These are phyloP conservation scores for Caenorhabditis inopinata DNA, from an alignment of 1,140 invertebrate genomes.

Conservation along the genomic window DNA sequence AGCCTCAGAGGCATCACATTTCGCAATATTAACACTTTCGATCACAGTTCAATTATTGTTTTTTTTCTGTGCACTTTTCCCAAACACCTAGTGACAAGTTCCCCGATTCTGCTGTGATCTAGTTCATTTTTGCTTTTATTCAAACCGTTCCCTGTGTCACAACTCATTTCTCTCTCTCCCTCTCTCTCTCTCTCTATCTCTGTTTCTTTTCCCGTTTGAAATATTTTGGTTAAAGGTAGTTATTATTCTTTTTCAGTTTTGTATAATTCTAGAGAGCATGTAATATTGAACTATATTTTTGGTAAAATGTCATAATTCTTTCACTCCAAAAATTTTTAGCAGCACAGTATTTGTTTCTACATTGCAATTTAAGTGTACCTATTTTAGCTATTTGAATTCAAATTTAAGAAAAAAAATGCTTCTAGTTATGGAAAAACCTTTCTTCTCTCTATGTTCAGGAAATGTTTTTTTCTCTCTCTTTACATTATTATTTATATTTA, in stretches of 20 bases:
- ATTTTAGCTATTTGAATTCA: background rate
- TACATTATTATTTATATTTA: conserved; percentile 3
- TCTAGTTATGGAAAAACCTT: too few species aligned
- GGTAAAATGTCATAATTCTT: conserved; percentile 29
- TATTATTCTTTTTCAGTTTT: background rate
- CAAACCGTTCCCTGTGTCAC: background rate
- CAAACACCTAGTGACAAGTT: conserved; percentile 15
- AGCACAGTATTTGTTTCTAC: background rate
- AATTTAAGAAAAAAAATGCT: background rate
- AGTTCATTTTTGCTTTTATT: background rate
- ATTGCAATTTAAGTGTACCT: background rate
- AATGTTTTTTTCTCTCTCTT: background rate
- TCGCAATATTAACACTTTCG: conserved; percentile 11
- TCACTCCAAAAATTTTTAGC: background rate
- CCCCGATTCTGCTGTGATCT: background rate
- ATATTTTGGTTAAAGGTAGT: conserved; percentile 24
- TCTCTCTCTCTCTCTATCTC: too few species aligned
- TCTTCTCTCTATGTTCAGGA: background rate
- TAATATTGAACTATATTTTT: background rate
- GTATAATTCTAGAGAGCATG: background rate
- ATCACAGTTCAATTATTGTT: background rate
- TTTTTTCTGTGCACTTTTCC: background rate
- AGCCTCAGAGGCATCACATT: conserved; percentile 24
- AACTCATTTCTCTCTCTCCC: too few species aligned
- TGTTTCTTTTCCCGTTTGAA: background rate